Evolutionary conservation across 23 tunicate species (phyloP).

Genomic region (Styela clava): DNA sequence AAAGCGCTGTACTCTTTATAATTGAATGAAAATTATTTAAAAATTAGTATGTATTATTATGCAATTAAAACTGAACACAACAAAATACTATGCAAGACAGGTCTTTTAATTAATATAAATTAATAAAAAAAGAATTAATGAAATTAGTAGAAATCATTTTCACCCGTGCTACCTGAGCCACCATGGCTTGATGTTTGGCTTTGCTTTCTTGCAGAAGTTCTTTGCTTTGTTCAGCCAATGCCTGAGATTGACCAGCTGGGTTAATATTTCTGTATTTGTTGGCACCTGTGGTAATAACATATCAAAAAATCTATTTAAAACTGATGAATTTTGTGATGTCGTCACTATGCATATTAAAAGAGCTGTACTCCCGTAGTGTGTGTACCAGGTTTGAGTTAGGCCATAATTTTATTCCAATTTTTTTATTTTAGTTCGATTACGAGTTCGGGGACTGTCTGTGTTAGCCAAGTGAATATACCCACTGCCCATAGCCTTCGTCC

Average conservation of each 20-base stretch:
- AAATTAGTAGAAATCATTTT: conserved; percentile 2
- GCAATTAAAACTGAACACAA: background rate
- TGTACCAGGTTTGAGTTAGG: background rate
- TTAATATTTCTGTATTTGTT: conserved; percentile 1
- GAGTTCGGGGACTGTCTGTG: no score
- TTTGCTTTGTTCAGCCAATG: conserved; percentile 64
- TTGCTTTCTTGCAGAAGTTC: conserved; percentile 68
- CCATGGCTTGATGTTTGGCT: conserved; percentile 85
- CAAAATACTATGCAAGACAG: background rate
- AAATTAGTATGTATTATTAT: no score
- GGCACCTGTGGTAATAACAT: background rate
- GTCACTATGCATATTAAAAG: background rate
- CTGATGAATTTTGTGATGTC: background rate
- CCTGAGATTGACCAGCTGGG: conserved; percentile 24
- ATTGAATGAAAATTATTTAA: background rate
- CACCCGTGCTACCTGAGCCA: conserved; percentile 75
- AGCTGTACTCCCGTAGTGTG: background rate
- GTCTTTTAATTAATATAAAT: no score
- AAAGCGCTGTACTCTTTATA: background rate
- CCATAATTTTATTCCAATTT: background rate
- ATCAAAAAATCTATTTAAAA: background rate
- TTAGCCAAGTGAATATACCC: no score
- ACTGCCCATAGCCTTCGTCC: no score
- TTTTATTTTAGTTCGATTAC: background rate
- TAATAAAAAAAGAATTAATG: background rate